Conservation (phyloP, 2,797 vertebrate species). For the Myotis planiceps region DNA sequence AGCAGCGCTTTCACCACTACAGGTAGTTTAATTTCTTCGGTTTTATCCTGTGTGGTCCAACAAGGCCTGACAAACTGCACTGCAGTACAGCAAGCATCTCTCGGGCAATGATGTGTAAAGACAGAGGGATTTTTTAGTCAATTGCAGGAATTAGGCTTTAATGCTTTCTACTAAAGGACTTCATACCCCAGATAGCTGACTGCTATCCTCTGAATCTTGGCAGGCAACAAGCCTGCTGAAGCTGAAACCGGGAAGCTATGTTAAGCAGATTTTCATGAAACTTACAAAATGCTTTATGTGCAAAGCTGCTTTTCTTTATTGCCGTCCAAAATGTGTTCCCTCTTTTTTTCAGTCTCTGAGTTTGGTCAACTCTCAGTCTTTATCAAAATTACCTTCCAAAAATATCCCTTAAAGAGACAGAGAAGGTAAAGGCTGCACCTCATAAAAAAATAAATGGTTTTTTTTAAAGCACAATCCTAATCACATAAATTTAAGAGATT, state of each 20-base stretch:
- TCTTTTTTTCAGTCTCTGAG: background rate
- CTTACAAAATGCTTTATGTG: constrained; percentile 51
- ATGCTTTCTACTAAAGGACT: constrained; percentile 78
- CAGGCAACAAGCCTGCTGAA: constrained; percentile 13
- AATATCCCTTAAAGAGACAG: background rate
- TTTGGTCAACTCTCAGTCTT: background rate
- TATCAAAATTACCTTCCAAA: background rate
- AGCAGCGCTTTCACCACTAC: background rate
- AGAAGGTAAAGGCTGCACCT: background rate
- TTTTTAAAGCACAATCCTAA: background rate
- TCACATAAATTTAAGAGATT: background rate
- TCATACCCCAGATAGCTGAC: constrained; percentile 72
- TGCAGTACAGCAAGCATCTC: constrained; percentile 64
- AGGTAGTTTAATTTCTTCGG: constrained; percentile 62
- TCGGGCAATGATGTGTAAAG: constrained; percentile 65
- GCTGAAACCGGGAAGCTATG: constrained; percentile 21
- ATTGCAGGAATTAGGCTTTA: constrained; percentile 83
- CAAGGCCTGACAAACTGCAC: constrained; percentile 75
- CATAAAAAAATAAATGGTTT: background rate
- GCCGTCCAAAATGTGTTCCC: background rate
- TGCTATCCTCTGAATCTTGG: constrained; percentile 71
- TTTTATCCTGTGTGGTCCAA: constrained; percentile 75
- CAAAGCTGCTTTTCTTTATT: constrained; percentile 51
- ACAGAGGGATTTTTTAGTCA: constrained; percentile 80
- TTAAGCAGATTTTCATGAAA: constrained; percentile 57